Evolutionary conservation across 2,888 invertebrate species (phyloP).

Genomic region (Listrodromus nycthemerus): DNA sequence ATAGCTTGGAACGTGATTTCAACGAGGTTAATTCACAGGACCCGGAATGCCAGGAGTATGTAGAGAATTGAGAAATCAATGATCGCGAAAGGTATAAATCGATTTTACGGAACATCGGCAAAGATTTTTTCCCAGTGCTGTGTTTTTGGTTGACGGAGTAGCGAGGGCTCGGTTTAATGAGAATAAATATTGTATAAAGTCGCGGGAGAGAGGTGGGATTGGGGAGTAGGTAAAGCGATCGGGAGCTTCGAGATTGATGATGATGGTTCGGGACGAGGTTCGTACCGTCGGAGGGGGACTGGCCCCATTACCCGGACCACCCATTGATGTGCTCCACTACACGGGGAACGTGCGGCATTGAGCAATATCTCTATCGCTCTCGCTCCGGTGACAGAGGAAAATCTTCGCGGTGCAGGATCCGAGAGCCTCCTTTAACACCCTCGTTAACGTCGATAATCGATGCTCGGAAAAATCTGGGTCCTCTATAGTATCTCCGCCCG

Average conservation of each 20-base stretch:
- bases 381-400: slow-evolving; percentile 38
- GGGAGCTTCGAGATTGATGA: slow-evolving; percentile 81
- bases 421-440: slow-evolving; percentile 60
- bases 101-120: background rate
- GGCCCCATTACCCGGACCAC: slow-evolving; percentile 83
- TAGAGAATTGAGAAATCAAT: background rate
- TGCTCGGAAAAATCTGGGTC: slow-evolving; percentile 29
- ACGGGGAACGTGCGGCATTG: slow-evolving; percentile 39
- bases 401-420: slow-evolving; percentile 33
- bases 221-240: slow-evolving; percentile 66
- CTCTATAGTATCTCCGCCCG: background rate
- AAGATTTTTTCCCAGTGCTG: background rate
- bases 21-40: background rate
- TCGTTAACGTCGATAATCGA: slow-evolving; percentile 67
- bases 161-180: slow-evolving; percentile 78
- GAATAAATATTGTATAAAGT: slow-evolving; percentile 84
- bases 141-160: slow-evolving; percentile 36
- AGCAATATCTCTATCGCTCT: slow-evolving; percentile 27
- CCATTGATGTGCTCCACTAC: slow-evolving; percentile 71
- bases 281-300: slow-evolving; percentile 78
- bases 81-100: background rate
- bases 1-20: too few relatives aligned
- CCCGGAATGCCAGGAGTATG: background rate
- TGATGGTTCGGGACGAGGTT: slow-evolving; percentile 72
- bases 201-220: slow-evolving; percentile 70